These are phyloP conservation scores for Eristalis pertinax DNA, from an alignment of 2,888 invertebrate genomes.

Conservation along the genomic window DNA sequence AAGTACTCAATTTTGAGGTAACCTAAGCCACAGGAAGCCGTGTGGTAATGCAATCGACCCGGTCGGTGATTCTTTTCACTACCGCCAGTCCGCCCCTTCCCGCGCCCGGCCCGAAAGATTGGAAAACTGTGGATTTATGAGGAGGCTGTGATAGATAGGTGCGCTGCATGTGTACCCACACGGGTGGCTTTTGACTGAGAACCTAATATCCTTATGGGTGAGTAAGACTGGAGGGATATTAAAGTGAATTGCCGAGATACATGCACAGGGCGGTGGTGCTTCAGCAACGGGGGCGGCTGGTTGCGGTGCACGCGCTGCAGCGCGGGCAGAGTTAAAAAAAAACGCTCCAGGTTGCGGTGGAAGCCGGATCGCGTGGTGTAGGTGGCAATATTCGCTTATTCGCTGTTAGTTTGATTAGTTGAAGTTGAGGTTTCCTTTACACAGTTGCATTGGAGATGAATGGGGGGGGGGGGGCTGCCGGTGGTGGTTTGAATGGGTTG, in stretches of 20 bases:
- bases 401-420: conserved; percentile 70
- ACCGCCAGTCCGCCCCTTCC: not conserved
- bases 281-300: no score
- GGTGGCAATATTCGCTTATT: conserved; percentile 65
- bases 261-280: conserved; percentile 6
- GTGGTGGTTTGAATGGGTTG: not conserved
- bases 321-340: not conserved
- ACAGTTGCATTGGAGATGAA: conserved; percentile 39
- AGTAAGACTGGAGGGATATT: conserved; percentile 65
- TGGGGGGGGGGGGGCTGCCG: conserved; percentile 8
- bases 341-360: not conserved
- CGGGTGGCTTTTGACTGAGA: conserved; percentile 50
- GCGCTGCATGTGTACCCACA: conserved; percentile 38
- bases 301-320: no score
- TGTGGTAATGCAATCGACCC: conserved; percentile 49
- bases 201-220: conserved; percentile 70
- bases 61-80: not conserved
- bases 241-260: conserved; percentile 69
- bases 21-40: conserved; percentile 45
- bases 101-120: conserved; percentile 53
- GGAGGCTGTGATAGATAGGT: conserved; percentile 71
- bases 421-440: conserved; percentile 39
- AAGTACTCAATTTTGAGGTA: conserved; percentile 68
- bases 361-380: conserved; percentile 12
- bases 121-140: conserved; percentile 70